phyloP scores from a whole-genome alignment of 35 echinoderm and acorn worm genomes.

The Apostichopus californicus region DNA sequence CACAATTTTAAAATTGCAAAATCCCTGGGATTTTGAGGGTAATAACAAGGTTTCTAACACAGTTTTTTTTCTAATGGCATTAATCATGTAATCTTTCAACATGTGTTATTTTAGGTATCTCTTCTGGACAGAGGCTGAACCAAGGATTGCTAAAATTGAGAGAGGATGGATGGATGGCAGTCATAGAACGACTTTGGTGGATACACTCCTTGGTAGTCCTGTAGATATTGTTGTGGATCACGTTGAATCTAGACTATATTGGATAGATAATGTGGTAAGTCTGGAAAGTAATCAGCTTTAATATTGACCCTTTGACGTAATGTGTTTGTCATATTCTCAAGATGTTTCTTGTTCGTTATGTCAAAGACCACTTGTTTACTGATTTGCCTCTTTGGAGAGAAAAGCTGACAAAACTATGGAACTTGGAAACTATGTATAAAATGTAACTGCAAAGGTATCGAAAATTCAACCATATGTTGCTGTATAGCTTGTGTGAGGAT shows the following conservation, averaged over 20 bases:
- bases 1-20: no score
- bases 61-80: no score
- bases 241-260: constrained; percentile 33
- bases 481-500: no score
- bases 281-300: background rate
- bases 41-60: no score
- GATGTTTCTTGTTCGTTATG: no score
- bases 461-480: no score
- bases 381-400: no score
- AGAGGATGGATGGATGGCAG: constrained; percentile 63
- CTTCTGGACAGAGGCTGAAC: constrained; percentile 55
- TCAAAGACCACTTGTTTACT: no score
- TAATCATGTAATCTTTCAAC: background rate
- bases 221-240: constrained; percentile 41
- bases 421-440: no score
- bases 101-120: constrained; percentile 53
- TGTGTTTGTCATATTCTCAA: background rate
- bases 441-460: no score
- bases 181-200: constrained; percentile 33
- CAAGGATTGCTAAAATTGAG: constrained; percentile 43
- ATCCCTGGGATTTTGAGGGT: no score
- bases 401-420: no score
- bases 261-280: constrained; percentile 50
- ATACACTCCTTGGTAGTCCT: background rate
- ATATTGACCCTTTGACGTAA: background rate